Evolutionary conservation across 2,797 vertebrate species (phyloP), one percentile per base, ranked within the genome.

Genomic region (Nyctalus aviator): DNA sequence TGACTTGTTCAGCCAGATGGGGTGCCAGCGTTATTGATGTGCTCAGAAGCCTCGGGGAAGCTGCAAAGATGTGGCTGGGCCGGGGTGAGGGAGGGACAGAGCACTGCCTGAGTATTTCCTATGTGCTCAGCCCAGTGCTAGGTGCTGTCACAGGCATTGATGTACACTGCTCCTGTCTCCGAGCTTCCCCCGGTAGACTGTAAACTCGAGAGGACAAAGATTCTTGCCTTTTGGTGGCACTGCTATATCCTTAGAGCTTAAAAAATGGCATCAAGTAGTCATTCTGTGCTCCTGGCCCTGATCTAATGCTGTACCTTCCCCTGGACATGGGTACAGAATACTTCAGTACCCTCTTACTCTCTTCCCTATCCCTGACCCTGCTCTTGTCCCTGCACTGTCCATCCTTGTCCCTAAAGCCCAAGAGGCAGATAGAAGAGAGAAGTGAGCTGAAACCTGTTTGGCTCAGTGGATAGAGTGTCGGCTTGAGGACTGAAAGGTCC

Each of bases 21-120:
- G 93, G 75, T 93, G 96, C 93, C 88, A 96, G 96, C 88, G 88
- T 96, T 95, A 92, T 93, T 96, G 96, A 94, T 94, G 87, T 85
- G 66, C 81, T 94, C 71, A 57, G 48, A 88, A 95, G 69, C 89
- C 90, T 97, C 18, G 2, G 93, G 84, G 83, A 95, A 96, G 75
- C 88, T 83, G 75, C 35, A 85, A 66, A 87, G 84, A 91, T 72
- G 46, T 27, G 90, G 27, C 59, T 30, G 91, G 91, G 89, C 82
- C n/a, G 21, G 53, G 30, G 59, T 48, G 50, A 57, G 41, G 64
- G 35, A 25, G 79, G 81, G 93, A 44, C 32, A 13, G 30, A 8
- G 6, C 64, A 3, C 8, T 27, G 20, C 9, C 30, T 35, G 55
- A 62, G 17, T 8, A 6, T 9, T 73, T 92, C 64, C 72, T 64